Evolutionary conservation across 2,113 vertebrate species (phyloP).

Genomic region (Callithrix jacchus): DNA sequence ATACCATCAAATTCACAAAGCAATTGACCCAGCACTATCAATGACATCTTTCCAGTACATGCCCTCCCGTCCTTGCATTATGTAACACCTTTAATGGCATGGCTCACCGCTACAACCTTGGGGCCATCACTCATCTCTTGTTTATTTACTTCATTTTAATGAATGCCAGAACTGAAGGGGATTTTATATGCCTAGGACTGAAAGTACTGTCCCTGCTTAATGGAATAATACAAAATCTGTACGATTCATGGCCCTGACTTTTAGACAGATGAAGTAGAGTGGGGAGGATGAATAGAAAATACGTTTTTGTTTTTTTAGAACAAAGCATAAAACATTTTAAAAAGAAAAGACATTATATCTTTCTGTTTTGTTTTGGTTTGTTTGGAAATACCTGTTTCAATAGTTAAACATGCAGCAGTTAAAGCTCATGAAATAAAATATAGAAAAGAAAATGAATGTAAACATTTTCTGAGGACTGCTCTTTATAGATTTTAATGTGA

Average conservation of each 20-base stretch:
- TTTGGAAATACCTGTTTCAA: constrained; percentile 49
- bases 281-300: background rate
- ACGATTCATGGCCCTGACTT: background rate
- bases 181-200: constrained; percentile 7
- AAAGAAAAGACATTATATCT: background rate
- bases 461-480: constrained; percentile 45
- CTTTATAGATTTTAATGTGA: constrained; percentile 51
- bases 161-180: background rate
- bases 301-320: background rate
- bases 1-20: background rate
- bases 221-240: constrained; percentile 56
- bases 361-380: background rate
- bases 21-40: background rate
- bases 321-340: background rate
- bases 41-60: background rate
- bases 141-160: constrained; percentile 32
- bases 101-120: background rate
- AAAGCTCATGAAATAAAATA: constrained; percentile 47
- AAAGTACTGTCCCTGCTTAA: background rate
- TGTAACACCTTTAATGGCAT: background rate
- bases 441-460: constrained; percentile 45
- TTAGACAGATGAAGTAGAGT: background rate
- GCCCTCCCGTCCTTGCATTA: background rate
- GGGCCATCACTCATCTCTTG: background rate
- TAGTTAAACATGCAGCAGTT: constrained; percentile 36